Evolutionary conservation across 2,797 vertebrate species (phyloP).

Genomic region (Bradypus variegatus): DNA sequence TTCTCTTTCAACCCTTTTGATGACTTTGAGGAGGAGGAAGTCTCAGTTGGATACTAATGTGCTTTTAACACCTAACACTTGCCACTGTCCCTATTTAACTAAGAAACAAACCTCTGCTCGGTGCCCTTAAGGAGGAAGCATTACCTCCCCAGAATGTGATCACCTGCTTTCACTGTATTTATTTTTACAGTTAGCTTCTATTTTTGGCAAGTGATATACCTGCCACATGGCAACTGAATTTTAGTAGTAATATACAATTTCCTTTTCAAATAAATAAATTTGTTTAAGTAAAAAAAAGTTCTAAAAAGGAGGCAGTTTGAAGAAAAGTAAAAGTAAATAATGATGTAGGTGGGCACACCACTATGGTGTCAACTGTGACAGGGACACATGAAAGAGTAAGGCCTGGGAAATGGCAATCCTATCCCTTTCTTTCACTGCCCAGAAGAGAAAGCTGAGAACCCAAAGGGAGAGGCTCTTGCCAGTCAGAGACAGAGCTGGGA

Average conservation of each 20-base stretch:
- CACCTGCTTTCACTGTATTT: constrained; percentile 16
- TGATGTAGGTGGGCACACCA: fast-evolving
- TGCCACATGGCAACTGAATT: constrained; percentile 4
- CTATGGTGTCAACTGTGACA: fast-evolving
- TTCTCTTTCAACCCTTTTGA: background rate
- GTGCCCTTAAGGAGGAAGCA: background rate
- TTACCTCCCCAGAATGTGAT: background rate
- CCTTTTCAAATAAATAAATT: constrained; percentile 32
- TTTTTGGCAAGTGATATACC: constrained; percentile 31
- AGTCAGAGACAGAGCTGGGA: background rate
- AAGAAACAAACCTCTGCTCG: background rate
- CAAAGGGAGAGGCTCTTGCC: background rate
- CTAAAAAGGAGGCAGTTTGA: background rate
- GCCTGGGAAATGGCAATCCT: background rate
- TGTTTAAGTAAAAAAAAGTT: background rate
- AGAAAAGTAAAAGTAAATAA: background rate
- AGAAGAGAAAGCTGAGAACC: background rate
- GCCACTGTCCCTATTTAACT: background rate
- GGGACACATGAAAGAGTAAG: background rate
- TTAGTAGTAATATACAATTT: background rate
- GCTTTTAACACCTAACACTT: constrained; percentile 6
- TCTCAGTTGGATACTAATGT: background rate
- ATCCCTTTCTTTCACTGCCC: background rate
- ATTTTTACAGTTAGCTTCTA: constrained; percentile 46
- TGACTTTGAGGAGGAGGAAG: background rate